These are phyloP conservation scores for Onychomys torridus DNA, from an alignment of 2,797 vertebrate genomes.

Conservation along the genomic window DNA sequence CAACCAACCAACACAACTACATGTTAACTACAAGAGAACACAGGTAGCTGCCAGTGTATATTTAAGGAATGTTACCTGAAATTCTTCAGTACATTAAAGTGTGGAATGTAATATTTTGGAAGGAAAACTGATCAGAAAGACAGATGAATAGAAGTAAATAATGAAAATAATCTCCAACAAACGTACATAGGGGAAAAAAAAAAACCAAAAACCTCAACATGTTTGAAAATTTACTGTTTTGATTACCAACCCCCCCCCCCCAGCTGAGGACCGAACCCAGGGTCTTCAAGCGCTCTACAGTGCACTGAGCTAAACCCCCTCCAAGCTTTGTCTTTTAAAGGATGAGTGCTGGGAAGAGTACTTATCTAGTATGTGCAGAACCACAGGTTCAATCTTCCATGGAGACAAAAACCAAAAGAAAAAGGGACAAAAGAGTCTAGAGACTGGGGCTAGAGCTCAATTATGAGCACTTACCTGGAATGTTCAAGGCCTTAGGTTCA, in stretches of 20 bases:
- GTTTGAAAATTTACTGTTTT: neutral
- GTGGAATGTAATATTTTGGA: neutral
- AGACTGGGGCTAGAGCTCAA: neutral
- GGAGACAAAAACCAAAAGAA: neutral
- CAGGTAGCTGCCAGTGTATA: neutral
- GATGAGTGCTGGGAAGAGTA: neutral
- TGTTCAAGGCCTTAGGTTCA: neutral
- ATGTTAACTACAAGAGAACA: neutral
- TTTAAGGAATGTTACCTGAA: neutral
- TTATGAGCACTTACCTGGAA: neutral
- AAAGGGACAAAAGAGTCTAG: neutral
- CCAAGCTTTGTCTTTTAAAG: neutral
- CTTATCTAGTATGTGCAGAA: neutral
- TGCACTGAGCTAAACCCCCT: too few relatives aligned
- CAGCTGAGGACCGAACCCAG: too few relatives aligned
- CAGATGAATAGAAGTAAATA: slow-evolving; percentile 12
- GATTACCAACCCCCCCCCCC: neutral
- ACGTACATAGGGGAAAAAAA: neutral
- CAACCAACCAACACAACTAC: neutral
- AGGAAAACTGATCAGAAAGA: slow-evolving; percentile 31
- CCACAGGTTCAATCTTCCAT: neutral
- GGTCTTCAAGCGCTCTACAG: too few relatives aligned
- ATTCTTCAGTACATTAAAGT: neutral
- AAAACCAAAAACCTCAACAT: neutral
- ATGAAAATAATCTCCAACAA: slow-evolving; percentile 9